These are phyloP conservation scores for Scartelaos histophorus DNA, from an alignment of 2,113 vertebrate species.

Conservation along the genomic window DNA sequence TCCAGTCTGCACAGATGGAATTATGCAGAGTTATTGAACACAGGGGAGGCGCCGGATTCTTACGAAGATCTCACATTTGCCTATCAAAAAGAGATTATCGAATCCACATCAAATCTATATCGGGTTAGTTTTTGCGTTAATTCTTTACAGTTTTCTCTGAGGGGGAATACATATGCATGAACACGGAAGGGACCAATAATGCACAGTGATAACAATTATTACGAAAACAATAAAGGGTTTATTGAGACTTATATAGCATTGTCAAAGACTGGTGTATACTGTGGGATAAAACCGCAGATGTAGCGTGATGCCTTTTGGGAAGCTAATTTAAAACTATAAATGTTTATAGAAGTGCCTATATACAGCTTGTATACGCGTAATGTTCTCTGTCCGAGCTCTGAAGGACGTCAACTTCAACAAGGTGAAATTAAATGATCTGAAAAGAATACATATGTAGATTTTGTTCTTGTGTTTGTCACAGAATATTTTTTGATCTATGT, in stretches of 20 bases:
- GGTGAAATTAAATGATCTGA: not conserved
- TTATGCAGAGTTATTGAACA: slow-evolving; percentile 36
- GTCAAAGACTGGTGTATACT: not conserved
- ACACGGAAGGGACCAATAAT: slow-evolving; percentile 3
- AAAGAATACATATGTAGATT: no score
- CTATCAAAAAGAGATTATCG: slow-evolving; percentile 27
- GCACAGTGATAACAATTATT: not conserved
- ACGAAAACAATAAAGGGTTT: slow-evolving; percentile 7
- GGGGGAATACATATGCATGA: slow-evolving; percentile 14
- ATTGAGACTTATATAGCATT: slow-evolving; percentile 1
- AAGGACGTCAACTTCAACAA: not conserved
- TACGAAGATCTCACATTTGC: slow-evolving; percentile 24
- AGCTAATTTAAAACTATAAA: slow-evolving; percentile 4
- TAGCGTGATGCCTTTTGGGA: not conserved
- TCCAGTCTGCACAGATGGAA: slow-evolving; percentile 40
- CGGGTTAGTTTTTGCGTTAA: slow-evolving; percentile 22
- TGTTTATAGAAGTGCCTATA: not conserved
- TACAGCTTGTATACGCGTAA: not conserved
- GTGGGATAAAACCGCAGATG: not conserved
- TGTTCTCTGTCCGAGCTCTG: not conserved
- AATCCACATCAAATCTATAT: slow-evolving; percentile 39
- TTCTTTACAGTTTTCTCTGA: slow-evolving; percentile 23
- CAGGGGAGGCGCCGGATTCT: slow-evolving; percentile 16
- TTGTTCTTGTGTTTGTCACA: no score
- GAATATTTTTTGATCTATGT: no score